Base-by-base conservation (phyloP, 2,888 invertebrate genomes). In the Volucella inanis region DNA sequence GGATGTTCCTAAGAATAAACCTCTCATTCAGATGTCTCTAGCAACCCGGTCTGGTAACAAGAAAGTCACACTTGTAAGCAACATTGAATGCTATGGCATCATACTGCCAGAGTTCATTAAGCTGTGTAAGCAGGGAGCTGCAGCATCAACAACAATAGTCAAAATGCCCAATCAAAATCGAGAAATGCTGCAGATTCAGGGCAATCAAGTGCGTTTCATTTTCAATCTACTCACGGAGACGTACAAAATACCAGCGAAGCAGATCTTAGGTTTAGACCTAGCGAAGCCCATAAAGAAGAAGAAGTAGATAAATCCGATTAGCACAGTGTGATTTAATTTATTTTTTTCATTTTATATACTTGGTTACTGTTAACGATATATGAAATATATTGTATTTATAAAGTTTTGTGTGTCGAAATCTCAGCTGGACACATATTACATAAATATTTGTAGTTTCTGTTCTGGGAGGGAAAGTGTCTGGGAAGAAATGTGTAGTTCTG, bases 11-110 rank as follows among this genome's bases (percentile, higher is more conserved):
- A 95, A 95, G 89, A 95, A 95, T 90, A 93, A 97, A 64, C 95
- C 96, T 45, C 95, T 96, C 3, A 95, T 98, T 87, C 94, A 94
- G 88, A 95, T 98, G 93, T 94, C 94, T 14, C 94, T 97, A 8
- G 95, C 94, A 18, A 95, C 94, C n/a, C 93, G 98, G 79, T 94
- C 96, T 22, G 96, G 97, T 22, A 97, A 97, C 90, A 98, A 98
- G 91, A 98, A 97, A 94, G 98, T 97, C 68, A 98, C 98, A 0
- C 92, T 98, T 65, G 94, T 99, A 2, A 97, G 97, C 88, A 98
- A 98, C 92, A 93, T 98, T 89, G 97, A 98, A 90, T 93, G 94
- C 78, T 98, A 95, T 92, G 98, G 98, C 39, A 96, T 98, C 88
- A 95, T 95, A 88, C 93, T 97, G 79, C 92, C 94, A 38, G 95